These are phyloP conservation scores for Megalonaias nervosa DNA, from an alignment of 1,140 invertebrate species.

Conservation along the genomic window DNA sequence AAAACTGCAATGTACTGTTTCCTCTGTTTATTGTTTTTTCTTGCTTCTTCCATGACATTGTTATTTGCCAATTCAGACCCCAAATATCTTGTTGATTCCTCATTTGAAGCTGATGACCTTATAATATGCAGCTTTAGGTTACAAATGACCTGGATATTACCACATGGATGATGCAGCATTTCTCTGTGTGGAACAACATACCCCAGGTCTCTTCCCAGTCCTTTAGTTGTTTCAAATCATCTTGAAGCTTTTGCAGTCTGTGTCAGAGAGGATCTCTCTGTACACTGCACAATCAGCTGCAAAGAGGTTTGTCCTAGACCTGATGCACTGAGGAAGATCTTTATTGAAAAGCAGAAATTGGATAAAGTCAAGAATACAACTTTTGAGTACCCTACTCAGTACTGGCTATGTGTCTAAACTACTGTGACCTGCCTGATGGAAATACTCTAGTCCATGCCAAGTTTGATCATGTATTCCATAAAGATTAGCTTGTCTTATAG, in stretches of 20 bases:
- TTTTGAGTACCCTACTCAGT: constrained; percentile 20
- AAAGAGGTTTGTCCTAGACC: not conserved
- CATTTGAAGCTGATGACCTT: not conserved
- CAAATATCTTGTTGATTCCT: not conserved
- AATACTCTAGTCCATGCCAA: constrained; percentile 11
- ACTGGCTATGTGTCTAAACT: constrained; percentile 1
- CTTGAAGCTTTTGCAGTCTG: not conserved
- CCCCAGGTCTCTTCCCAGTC: not conserved
- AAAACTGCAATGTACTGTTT: not conserved
- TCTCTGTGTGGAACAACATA: not conserved
- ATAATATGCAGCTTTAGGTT: no score
- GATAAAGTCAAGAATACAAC: constrained; percentile 20
- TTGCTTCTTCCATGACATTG: not conserved
- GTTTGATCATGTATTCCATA: constrained; percentile 10
- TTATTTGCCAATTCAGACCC: not conserved
- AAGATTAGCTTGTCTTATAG: constrained; percentile 19
- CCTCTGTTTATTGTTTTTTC: not conserved
- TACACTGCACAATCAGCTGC: not conserved
- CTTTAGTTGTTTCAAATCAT: not conserved
- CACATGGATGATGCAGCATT: not conserved
- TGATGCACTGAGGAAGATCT: not conserved
- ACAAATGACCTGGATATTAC: no score
- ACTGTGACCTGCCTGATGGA: constrained; percentile 1
- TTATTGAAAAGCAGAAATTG: constrained; percentile 35
- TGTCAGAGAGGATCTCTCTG: not conserved